Conservation (phyloP, 2,888 invertebrate species). For the Apodemia duryi region DNA sequence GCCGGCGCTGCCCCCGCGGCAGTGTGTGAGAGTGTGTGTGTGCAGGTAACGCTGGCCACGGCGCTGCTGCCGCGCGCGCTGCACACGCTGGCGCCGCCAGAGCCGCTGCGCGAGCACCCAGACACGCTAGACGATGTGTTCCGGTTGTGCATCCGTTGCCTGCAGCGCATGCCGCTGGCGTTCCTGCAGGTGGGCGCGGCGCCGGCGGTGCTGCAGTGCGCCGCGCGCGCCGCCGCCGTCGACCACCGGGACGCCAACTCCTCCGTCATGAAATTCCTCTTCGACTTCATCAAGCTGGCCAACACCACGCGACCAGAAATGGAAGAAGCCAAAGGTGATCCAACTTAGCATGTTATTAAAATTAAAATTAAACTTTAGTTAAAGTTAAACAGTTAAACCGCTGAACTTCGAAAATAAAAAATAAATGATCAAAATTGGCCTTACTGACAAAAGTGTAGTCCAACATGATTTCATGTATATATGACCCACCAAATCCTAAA, state of each 20-base stretch:
- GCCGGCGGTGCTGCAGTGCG: conserved; percentile 89
- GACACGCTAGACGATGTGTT: conserved; percentile 99
- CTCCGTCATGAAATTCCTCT: conserved; percentile 97
- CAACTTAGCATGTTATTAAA: too few relatives aligned
- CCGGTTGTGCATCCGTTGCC: conserved; percentile 88
- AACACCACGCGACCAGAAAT: conserved; percentile 45
- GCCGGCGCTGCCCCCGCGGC: conserved; percentile 70
- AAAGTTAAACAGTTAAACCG: too few relatives aligned
- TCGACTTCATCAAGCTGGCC: conserved; percentile 86
- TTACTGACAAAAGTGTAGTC: too few relatives aligned
- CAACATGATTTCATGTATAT: too few relatives aligned
- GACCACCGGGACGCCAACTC: conserved; percentile 98
- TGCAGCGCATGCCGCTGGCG: conserved; percentile 91
- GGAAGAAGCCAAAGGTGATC: conserved; percentile 40
- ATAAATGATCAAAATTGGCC: too few relatives aligned
- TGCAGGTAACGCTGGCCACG: conserved; percentile 93
- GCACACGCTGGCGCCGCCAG: conserved; percentile 83
- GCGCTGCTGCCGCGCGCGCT: conserved; percentile 90
- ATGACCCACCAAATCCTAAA: too few relatives aligned
- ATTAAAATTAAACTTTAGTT: too few relatives aligned
- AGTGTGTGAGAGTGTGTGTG: conserved; percentile 15
- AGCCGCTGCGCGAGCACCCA: conserved; percentile 94
- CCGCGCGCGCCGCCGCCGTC: conserved; percentile 89
- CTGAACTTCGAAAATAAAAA: too few relatives aligned
- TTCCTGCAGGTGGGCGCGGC: conserved; percentile 88